A percentile compares a stretch with the other conserved stretches of the same genome.
These are phyloP conservation scores for Sclerurus mexicanus DNA, from an alignment of 2,113 vertebrate genomes.

Conservation along the genomic window DNA sequence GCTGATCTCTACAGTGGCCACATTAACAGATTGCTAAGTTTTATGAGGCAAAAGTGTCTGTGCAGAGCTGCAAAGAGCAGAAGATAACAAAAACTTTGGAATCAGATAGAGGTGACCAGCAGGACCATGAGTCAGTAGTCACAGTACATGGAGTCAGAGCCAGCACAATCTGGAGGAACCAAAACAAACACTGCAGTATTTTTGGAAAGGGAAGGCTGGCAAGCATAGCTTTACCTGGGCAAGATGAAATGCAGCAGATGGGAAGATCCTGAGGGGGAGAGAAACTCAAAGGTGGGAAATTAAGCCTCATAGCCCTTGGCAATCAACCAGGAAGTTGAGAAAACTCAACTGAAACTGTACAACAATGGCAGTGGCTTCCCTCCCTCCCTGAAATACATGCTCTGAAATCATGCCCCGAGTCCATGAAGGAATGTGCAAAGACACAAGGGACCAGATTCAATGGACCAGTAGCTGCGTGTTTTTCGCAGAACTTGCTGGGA, in stretches of 20 bases:
- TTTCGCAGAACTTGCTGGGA: not conserved
- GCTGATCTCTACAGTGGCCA: not conserved
- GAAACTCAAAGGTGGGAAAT: conserved; percentile 21
- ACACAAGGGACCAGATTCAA: not conserved
- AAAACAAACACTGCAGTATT: conserved; percentile 52
- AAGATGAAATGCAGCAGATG: conserved; percentile 53
- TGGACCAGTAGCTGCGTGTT: not conserved
- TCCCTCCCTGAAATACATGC: not conserved
- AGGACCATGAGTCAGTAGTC: conserved; percentile 24
- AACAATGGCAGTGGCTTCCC: not conserved
- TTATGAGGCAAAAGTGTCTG: not conserved
- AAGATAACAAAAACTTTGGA: conserved; percentile 29
- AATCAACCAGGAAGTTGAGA: conserved; percentile 20
- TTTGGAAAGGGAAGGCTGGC: conserved; percentile 41
- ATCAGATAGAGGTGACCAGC: conserved; percentile 8
- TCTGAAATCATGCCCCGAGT: not conserved
- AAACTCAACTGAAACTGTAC: not conserved
- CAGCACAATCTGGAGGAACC: conserved; percentile 49
- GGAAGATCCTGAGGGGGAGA: conserved; percentile 31
- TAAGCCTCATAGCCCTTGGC: conserved; percentile 28
- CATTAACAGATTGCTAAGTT: conserved; percentile 7
- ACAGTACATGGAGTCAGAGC: not conserved
- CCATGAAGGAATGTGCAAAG: not conserved
- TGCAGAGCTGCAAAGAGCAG: not conserved
- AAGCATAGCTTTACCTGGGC: conserved; percentile 48